Evolutionary conservation across 2,888 invertebrate genomes (phyloP), one percentile per base, ranked within the genome.

Genomic region (Stegana nigrithorax): DNA sequence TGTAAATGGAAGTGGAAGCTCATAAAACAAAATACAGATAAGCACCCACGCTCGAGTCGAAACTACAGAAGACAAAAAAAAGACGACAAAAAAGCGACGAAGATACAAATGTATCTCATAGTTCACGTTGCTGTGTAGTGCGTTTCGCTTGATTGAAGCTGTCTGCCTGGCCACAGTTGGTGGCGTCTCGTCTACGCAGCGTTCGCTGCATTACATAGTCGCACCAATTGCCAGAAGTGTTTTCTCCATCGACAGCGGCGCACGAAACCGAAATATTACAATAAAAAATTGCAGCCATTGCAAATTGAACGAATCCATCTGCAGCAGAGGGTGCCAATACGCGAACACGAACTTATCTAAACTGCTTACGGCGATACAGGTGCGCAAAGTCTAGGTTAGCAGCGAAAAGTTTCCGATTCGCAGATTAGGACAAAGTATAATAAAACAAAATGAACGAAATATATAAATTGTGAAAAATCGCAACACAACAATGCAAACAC

Each of bases 1-100:
- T 81, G 67, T 78, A 80, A 78, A 80, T 74, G 81, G 80, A 63
- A 67, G 66, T 26, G 32, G 32, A 55, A 55, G 21, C 53, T 19
- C 53, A 55, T 32, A 51, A 27, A 47, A 59, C 50, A 32, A 53
- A 39, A 36, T 21, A 56, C 6, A 56, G 19, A 14, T 14, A 53
- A 53, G 26, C 29, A 29, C 12, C 23, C 21, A 10, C 19, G 39
- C 8, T n/a, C n/a, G n/a, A 17, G n/a, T 39, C 17, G 2, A 2
- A 39, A 10, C 39, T n/a, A 39, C 12, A 12, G 12, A 50, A 25
- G 25, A 50, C 25, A 12, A 50, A 50, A 23, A 39, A 39, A 39
- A 6, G 10, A 29, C 29, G 10, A 29, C 29, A 29, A 29, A 29
- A 29, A 29, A 29, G 29, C 14, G 39, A n/a, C 6, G 39, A 36